Conservation (phyloP, 2,888 invertebrate genomes). For the Rhorus exstirpatorius region DNA sequence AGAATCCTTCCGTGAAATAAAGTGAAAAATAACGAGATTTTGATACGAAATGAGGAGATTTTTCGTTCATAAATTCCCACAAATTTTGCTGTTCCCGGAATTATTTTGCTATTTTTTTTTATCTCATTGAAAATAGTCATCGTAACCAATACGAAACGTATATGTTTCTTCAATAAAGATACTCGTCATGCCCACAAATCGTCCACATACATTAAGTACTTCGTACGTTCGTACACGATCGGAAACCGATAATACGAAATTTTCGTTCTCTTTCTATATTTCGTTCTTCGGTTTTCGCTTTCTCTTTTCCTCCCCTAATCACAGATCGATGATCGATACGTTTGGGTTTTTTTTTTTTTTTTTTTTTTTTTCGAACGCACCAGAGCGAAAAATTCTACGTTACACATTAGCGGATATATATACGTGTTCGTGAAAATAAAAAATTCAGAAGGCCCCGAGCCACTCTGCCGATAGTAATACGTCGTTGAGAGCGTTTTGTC, state of each 20-base stretch:
- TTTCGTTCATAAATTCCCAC: too few relatives aligned
- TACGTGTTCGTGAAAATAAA: conserved; percentile 28
- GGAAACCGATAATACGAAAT: conserved; percentile 26
- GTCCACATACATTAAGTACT: neutral
- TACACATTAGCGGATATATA: conserved; percentile 41
- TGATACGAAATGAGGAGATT: too few relatives aligned
- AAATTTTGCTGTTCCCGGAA: too few relatives aligned
- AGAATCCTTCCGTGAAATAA: neutral
- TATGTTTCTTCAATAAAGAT: too few relatives aligned
- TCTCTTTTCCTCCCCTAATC: neutral
- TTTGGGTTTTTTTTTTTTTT: neutral
- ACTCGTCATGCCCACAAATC: neutral
- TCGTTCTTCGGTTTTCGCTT: too few relatives aligned
- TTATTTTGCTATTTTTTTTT: neutral
- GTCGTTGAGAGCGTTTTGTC: conserved; percentile 41
- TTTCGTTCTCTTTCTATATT: neutral
- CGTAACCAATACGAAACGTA: too few relatives aligned
- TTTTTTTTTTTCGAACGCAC: neutral
- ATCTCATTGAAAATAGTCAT: too few relatives aligned
- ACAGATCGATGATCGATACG: conserved; percentile 8
- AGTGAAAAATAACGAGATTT: conserved; percentile 23
- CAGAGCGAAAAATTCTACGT: neutral
- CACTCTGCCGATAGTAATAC: conserved; percentile 25
- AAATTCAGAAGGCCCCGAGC: conserved; percentile 14
- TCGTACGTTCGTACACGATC: neutral